Base-by-base conservation (phyloP, 2,113 vertebrate genomes). In the Hippocampus barbouri region DNA sequence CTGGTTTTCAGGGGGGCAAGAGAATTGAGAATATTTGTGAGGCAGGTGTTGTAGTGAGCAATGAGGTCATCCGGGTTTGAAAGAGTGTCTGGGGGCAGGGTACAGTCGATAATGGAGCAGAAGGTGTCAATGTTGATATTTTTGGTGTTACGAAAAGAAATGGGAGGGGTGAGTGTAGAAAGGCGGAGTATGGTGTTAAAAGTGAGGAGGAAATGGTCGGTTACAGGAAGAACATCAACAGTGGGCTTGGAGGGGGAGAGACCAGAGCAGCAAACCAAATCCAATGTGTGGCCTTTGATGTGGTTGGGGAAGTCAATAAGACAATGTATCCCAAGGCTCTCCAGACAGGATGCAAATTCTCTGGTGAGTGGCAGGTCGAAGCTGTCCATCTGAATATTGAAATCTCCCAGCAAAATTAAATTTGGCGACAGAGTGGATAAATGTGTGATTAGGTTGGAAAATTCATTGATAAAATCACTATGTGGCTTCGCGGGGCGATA, bases 361-460 rank as follows among this genome's bases (percentile, higher is more conserved):
- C 38, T 43, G 30, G 61, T 63, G 61, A 63, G 61, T 6, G 34
- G 34, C 1, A 21, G 61, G 15, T 8, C 1, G 1, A 18, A 1
- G n/a, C 7, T 65, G 63, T 65, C 63, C 63, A 43, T 45, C 9
- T 65, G 38, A 11, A 65, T 65, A 9, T 65, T 65, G 8, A 64
- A 40, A 34, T 40, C 61, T 12, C 45, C 14, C 45, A 47, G 45
- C 12, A 47, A 12, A 47, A 65, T n/a, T 14, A 45, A 8, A 43
- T 65, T 45, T 3, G 63, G 41, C 11, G 63, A 65, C 7, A 43
- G 21, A 5, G 20, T 65, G 62, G 62, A 65, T 14, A 41, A 8
- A n/a, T 41, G 38, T 8, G 38, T n/a, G 38, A 64, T 2, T 14
- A 41, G 8, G 5, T 7, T 11, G 4, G 34, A 41, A 41, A 65